Conservation (phyloP, 1,140 invertebrate genomes). For the Lepidostoma basale region DNA sequence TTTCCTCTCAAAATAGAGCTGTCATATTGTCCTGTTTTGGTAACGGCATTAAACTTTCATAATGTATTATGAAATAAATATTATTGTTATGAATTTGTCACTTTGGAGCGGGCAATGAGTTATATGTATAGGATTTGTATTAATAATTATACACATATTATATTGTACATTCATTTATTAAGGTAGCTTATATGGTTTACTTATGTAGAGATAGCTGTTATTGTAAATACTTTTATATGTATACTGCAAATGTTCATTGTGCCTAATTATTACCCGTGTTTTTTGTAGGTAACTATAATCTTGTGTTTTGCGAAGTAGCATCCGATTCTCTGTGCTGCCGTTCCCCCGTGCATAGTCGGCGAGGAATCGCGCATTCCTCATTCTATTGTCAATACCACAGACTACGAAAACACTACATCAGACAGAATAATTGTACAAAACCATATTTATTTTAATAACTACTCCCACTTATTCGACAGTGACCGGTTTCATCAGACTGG, state of each 20-base stretch:
- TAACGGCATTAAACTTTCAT: too few relatives aligned
- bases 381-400: too few relatives aligned
- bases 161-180: conserved; percentile 17
- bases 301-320: background rate
- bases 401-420: too few relatives aligned
- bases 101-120: background rate
- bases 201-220: conserved; percentile 16
- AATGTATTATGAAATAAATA: background rate
- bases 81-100: background rate
- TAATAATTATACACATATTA: conserved; percentile 2
- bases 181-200: conserved; percentile 16
- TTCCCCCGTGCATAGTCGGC: too few relatives aligned
- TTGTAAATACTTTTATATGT: conserved; percentile 23
- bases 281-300: background rate
- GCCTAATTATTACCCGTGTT: conserved; percentile 4
- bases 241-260: conserved; percentile 17
- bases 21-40: too few relatives aligned
- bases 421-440: too few relatives aligned
- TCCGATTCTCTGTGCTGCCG: too few relatives aligned
- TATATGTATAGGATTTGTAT: background rate
- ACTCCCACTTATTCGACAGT: too few relatives aligned
- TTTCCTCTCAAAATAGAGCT: too few relatives aligned
- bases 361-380: too few relatives aligned
- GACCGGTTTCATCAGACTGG: too few relatives aligned
- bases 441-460: too few relatives aligned